Base-by-base conservation (phyloP, 2,888 invertebrate genomes). In the Apodemia mormo region DNA sequence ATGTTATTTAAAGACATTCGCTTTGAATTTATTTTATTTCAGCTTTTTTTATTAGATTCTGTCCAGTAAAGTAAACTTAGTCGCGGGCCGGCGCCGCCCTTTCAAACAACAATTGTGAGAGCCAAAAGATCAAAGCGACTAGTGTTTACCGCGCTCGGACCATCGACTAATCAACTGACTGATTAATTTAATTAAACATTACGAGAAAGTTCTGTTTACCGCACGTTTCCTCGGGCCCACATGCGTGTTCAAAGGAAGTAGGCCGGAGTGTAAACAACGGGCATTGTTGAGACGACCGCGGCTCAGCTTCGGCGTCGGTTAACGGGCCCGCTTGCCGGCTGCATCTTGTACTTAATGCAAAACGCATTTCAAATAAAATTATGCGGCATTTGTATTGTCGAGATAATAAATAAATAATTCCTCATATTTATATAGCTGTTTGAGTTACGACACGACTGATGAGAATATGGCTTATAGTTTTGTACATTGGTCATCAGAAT, bases 131-230 rank as follows among this genome's bases (percentile, higher is more conserved):
- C 92, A 92, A 92, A 92, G 92, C 84, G 82, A 82, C 81, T 81
- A 85, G 85, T 92, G 92, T 93, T 93, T 93, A 93, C 91, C 85
- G 86, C 88, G 86, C 85, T 78, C 87, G 85, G 84, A 86, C 89
- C 92, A 91, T 91, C 92, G 92, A 87, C 92, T 90, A 92, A 93
- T 92, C 92, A 92, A 88, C 89, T 90, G 85, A 87, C 92, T 92
- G 92, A 93, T 92, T 93, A 93, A 93, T 92, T 93, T 92, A 93
- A 93, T 92, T 93, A 92, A 92, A 93, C 92, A 92, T 92, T 90
- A 92, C 92, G 87, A 92, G 92, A 93, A 92, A 92, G 92, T 91
- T 92, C 81, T 93, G 92, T 93, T 93, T 93, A 91, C 88, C 88
- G 85, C 86, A 88, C 87, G 89, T 90, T 92, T 92, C 92, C 92